These are phyloP conservation scores for Heliconius erato DNA, from an alignment of 2,888 invertebrate genomes.

Conservation along the genomic window DNA sequence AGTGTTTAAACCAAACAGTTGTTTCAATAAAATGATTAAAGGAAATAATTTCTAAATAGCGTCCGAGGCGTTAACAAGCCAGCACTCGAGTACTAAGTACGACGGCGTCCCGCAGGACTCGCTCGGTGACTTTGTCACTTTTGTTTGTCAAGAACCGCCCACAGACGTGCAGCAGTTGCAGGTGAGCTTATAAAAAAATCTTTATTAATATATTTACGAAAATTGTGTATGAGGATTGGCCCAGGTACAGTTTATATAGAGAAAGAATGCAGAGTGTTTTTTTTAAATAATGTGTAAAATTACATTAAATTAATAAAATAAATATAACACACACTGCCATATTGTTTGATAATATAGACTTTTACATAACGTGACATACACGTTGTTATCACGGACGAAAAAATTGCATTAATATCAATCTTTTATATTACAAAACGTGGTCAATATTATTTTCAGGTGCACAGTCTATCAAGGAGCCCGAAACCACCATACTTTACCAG, in stretches of 20 bases:
- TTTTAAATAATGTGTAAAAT: too few relatives aligned
- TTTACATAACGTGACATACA: too few relatives aligned
- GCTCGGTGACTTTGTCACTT: constrained; percentile 97
- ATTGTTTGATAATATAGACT: too few relatives aligned
- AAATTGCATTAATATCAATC: not conserved
- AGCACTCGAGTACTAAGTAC: constrained; percentile 88
- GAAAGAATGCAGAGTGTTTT: too few relatives aligned
- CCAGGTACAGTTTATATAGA: too few relatives aligned
- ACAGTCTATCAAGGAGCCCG: constrained; percentile 88
- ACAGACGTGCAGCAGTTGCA: constrained; percentile 90
- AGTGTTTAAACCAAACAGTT: too few relatives aligned
- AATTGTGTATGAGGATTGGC: too few relatives aligned
- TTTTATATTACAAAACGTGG: not conserved
- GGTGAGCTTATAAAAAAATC: constrained; percentile 72
- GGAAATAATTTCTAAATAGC: constrained; percentile 56
- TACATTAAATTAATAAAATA: too few relatives aligned
- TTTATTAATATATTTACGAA: too few relatives aligned
- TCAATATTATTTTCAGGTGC: constrained; percentile 69
- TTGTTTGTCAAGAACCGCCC: constrained; percentile 97
- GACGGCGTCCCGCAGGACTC: constrained; percentile 92
- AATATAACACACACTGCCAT: too few relatives aligned
- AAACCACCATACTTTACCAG: constrained; percentile 94
- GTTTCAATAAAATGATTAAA: not conserved
- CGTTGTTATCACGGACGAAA: too few relatives aligned
- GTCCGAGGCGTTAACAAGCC: constrained; percentile 71